Conservation (phyloP, 2,797 vertebrate species). For the Pelobates cultripes region DNA sequence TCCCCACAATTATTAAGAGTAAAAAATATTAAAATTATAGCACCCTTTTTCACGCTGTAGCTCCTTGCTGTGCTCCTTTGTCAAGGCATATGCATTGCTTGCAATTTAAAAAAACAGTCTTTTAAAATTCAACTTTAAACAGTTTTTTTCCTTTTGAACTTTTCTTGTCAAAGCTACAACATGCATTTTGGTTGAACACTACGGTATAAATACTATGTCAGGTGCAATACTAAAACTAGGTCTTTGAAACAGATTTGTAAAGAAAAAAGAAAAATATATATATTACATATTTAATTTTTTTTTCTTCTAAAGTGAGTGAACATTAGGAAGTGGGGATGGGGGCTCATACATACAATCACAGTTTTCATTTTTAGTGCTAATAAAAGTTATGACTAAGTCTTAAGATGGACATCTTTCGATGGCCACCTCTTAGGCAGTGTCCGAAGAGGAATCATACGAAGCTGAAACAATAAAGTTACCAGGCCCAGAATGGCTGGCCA, state of each 20-base stretch:
- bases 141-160: background rate
- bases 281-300: slow-evolving; percentile 70
- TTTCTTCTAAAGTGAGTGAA: slow-evolving; percentile 72
- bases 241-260: slow-evolving; percentile 71
- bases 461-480: slow-evolving; percentile 81
- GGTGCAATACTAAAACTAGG: slow-evolving; percentile 76
- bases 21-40: slow-evolving; percentile 31
- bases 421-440: slow-evolving; percentile 69
- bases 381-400: slow-evolving; percentile 54
- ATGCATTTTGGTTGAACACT: slow-evolving; percentile 62
- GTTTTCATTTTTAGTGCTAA: slow-evolving; percentile 58
- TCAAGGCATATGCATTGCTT: slow-evolving; percentile 28
- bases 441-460: slow-evolving; percentile 82
- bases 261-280: slow-evolving; percentile 68
- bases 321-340: slow-evolving; percentile 58
- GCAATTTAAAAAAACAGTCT: background rate
- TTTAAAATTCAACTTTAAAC: slow-evolving; percentile 1
- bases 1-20: background rate
- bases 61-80: slow-evolving; percentile 33
- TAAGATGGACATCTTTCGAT: slow-evolving; percentile 32
- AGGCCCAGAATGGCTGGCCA: slow-evolving; percentile 71
- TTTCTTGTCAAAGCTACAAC: slow-evolving; percentile 60
- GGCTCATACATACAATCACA: slow-evolving; percentile 60
- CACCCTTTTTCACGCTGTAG: slow-evolving; percentile 37
- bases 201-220: slow-evolving; percentile 76